Evolutionary conservation across 2,888 invertebrate species (phyloP).

Genomic region (Caenorhabditis sp.): DNA sequence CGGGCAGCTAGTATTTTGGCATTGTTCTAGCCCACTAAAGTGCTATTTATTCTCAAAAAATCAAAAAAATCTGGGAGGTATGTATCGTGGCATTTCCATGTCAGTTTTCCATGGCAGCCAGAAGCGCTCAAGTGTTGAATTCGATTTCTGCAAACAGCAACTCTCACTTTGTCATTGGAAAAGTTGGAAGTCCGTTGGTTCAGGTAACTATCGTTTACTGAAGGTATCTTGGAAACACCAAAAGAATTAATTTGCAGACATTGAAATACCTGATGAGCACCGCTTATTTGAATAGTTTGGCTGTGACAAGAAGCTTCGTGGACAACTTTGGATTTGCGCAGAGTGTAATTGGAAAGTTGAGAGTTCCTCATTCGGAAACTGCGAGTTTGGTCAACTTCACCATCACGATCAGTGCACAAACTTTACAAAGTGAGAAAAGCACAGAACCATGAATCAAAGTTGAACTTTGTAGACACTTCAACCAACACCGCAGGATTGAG

Average conservation of each 20-base stretch:
- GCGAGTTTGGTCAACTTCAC: conserved; percentile 26
- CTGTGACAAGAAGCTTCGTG: conserved; percentile 28
- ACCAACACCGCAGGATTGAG: conserved; percentile 16
- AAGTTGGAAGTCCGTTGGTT: neutral
- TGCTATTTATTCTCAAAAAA: too few relatives aligned
- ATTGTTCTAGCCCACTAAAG: too few relatives aligned
- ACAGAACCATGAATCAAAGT: neutral
- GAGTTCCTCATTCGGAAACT: conserved; percentile 35
- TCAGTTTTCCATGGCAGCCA: neutral
- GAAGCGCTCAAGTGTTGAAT: neutral
- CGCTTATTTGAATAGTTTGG: conserved; percentile 37
- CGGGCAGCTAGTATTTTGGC: too few relatives aligned
- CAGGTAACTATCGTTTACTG: conserved; percentile 9
- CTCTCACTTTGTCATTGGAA: conserved; percentile 32
- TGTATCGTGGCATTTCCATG: too few relatives aligned
- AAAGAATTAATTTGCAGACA: neutral
- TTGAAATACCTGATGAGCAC: conserved; percentile 15
- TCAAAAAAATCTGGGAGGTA: too few relatives aligned
- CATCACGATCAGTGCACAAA: conserved; percentile 21
- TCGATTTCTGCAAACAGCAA: conserved; percentile 29
- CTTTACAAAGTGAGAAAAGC: neutral
- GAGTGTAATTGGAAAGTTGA: conserved; percentile 26
- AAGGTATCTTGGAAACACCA: too few relatives aligned
- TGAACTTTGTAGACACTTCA: neutral
- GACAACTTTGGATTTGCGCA: conserved; percentile 1